Evolutionary conservation across 1,140 invertebrate species (phyloP), one percentile per base, ranked within the genome.

Genomic region (Elymnias hypermnestra): DNA sequence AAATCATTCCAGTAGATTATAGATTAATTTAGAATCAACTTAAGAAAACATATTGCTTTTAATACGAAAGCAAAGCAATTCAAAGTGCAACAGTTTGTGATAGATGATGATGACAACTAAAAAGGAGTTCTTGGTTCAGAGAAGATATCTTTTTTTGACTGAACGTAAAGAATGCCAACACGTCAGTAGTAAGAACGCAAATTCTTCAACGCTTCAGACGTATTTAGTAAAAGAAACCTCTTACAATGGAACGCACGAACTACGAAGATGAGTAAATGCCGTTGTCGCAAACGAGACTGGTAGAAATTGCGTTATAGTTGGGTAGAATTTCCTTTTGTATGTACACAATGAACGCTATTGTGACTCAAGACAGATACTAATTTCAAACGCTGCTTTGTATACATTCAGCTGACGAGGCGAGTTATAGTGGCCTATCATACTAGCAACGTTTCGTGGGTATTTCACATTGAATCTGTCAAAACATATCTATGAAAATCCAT

Each of bases 271-370:
- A 63, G 47, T 51, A 52, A 62, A 56, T 37, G 55, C 43, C 40
- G 41, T 44, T 55, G 53, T 53, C 44, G 38, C 47, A 22, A 33
- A 53, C 44, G 50, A 58, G 57, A 65, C 45, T 29, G 50, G 53
- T 56, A 33, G 31, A 53, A 66, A 66, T 66, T 56, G 53, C 43
- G 56, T 66, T 66, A 66, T 63, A 66, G 60, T 66, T 54, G 40
- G 57, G 48, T 23, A 48, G 42, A 53, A 62, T 54, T 51, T 23
- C 28, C 50, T 53, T 63, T 63, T 66, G 56, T 66, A 49, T 47
- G 55, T 43, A 57, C 51, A 66, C 63, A 66, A 66, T 53, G 48
- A 59, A 37, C n/a, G 29, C 49, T 26, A 33, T 63, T 63, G 59
- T 57, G 45, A 42, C 38, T 53, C 14, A 28, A 55, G 63, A 66